phyloP scores from a whole-genome alignment of 2,888 invertebrate genomes.

The Rotaria sp. region DNA sequence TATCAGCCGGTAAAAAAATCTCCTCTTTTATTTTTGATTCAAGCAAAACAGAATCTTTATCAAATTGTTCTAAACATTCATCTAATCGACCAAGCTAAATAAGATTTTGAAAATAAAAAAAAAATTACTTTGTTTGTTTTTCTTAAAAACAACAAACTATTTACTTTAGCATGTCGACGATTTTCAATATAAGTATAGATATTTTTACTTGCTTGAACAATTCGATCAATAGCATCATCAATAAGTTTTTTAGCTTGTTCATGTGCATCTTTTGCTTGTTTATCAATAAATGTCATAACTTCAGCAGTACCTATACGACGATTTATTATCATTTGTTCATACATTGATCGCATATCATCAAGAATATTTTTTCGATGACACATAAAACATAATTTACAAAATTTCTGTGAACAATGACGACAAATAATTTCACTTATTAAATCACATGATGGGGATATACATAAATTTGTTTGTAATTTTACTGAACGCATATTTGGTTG shows the following conservation, averaged over 20 bases:
- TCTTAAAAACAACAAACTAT: no score
- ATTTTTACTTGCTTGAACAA: slow-evolving; percentile 9
- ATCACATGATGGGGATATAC: not conserved
- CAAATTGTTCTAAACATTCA: slow-evolving; percentile 29
- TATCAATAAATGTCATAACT: not conserved
- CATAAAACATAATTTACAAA: slow-evolving; percentile 9
- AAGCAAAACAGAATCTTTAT: not conserved
- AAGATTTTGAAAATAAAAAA: no score
- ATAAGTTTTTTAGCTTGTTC: not conserved
- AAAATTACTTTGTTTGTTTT: no score
- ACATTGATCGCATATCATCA: not conserved
- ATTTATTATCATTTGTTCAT: not conserved
- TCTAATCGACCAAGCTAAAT: slow-evolving; percentile 11
- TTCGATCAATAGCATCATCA: slow-evolving; percentile 7
- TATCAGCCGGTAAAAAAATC: slow-evolving; percentile 1
- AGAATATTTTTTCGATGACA: slow-evolving; percentile 11
- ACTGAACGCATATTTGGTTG: not conserved
- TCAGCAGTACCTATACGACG: not conserved
- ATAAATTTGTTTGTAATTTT: not conserved
- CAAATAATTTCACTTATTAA: not conserved
- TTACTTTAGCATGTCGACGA: slow-evolving; percentile 8
- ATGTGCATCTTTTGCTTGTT: slow-evolving; percentile 21
- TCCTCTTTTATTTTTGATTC: not conserved
- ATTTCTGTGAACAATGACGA: not conserved
- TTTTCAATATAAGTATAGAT: slow-evolving; percentile 2